Conservation (phyloP, 2,797 vertebrate species). For the Parotocinclus haroldoi region DNA sequence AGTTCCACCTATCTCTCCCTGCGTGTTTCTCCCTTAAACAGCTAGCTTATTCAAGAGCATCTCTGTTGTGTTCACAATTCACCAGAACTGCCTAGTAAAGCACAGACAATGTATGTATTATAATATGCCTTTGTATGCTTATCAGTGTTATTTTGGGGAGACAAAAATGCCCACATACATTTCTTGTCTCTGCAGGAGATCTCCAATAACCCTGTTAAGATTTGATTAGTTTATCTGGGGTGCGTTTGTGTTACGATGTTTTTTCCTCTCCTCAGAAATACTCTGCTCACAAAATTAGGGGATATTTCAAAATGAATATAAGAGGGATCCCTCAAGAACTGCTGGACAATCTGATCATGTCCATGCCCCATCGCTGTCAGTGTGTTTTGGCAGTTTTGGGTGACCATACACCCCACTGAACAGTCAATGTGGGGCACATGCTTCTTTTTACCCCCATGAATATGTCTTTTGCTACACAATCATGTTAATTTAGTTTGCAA, state of each 20-base stretch:
- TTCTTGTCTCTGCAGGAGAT: constrained; percentile 59
- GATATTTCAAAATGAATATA: no score
- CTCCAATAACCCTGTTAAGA: constrained; percentile 8
- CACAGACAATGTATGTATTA: constrained; percentile 63
- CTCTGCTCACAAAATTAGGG: no score
- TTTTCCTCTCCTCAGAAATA: not conserved
- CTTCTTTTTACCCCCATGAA: no score
- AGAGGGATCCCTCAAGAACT: no score
- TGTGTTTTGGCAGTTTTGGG: no score
- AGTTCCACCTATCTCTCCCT: constrained; percentile 46
- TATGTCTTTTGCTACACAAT: no score
- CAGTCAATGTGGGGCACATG: no score
- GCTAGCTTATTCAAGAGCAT: constrained; percentile 53
- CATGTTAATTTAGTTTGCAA: no score
- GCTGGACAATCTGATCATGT: no score
- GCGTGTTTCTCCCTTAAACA: constrained; percentile 31
- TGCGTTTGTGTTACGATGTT: constrained; percentile 53
- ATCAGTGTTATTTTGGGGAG: constrained; percentile 67
- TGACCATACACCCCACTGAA: no score
- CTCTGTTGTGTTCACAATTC: constrained; percentile 28
- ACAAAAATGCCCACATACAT: constrained; percentile 63
- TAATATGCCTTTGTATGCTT: constrained; percentile 63
- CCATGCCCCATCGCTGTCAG: no score
- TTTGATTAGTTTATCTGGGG: no score
- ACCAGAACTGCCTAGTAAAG: constrained; percentile 56